Conservation (phyloP, 1,140 invertebrate genomes). For the Harpegnathos saltator region DNA sequence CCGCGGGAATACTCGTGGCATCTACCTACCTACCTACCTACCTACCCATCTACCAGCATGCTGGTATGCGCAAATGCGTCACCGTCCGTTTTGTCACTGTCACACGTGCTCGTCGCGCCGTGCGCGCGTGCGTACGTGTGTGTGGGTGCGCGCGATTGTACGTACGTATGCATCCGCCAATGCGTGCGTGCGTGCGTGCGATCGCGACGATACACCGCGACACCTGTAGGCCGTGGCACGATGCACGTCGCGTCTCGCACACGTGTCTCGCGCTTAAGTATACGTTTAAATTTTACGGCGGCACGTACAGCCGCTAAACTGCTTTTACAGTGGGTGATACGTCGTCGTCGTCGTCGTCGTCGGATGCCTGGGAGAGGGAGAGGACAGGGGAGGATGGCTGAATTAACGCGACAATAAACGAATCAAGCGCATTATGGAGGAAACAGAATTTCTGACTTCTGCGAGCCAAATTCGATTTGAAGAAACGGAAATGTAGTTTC, state of each 20-base stretch:
- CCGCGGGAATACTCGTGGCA: conserved; percentile 1
- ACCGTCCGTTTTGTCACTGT: conserved; percentile 69
- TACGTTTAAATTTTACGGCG: conserved; percentile 26
- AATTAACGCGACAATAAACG: conserved; percentile 10
- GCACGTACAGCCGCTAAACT: conserved; percentile 30
- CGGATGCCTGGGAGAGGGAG: too few species aligned
- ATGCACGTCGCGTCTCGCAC: conserved; percentile 20
- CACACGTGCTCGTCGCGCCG: conserved; percentile 45
- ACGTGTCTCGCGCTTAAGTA: conserved; percentile 13
- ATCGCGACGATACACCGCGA: conserved; percentile 51
- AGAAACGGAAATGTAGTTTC: too few species aligned
- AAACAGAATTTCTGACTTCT: too few species aligned
- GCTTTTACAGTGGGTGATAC: conserved; percentile 10
- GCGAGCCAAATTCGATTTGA: too few species aligned
- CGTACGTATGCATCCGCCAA: background rate
- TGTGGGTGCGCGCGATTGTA: conserved; percentile 1
- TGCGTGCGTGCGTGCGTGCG: conserved; percentile 5
- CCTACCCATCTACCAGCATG: background rate
- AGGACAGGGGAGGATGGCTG: background rate
- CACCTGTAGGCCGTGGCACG: conserved; percentile 61
- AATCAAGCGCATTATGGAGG: too few species aligned
- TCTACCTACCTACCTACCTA: background rate
- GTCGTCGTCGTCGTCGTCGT: background rate
- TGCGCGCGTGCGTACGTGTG: conserved; percentile 10
- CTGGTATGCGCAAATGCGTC: conserved; percentile 52